Conservation (phyloP, 2,113 vertebrate species). For the Dasyornis broadbenti region DNA sequence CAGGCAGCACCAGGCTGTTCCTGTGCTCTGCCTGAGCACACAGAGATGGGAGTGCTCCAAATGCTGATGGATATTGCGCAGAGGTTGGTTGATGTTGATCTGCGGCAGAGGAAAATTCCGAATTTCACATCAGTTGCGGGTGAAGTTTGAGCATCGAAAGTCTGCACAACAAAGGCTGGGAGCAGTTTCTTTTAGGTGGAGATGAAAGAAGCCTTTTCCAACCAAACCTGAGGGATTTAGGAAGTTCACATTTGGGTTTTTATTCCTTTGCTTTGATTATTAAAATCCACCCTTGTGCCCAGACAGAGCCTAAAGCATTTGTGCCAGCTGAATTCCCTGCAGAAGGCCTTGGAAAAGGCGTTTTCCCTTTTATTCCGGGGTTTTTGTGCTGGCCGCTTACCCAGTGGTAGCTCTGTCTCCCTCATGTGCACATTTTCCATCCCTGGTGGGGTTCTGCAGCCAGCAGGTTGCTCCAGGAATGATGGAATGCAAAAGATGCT, state of each 20-base stretch:
- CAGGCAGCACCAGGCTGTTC: too few relatives aligned
- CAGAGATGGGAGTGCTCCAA: background rate
- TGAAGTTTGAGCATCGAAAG: background rate
- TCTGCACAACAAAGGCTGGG: background rate
- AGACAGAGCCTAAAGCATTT: background rate
- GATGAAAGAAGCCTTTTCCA: background rate
- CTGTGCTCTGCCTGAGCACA: background rate
- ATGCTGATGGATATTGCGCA: background rate
- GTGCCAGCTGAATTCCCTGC: background rate
- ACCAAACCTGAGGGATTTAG: background rate
- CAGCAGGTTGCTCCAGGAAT: background rate
- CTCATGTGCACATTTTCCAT: background rate
- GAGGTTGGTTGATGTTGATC: accelerated
- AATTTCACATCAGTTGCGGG: background rate
- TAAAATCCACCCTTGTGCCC: background rate
- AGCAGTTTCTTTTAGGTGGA: background rate
- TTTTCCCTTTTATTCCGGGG: background rate
- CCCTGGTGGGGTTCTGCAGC: background rate
- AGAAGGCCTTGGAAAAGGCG: background rate
- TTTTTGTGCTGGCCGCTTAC: background rate
- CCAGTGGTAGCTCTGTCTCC: background rate
- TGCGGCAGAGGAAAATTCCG: background rate
- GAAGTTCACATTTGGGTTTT: accelerated
- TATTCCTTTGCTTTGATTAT: background rate
- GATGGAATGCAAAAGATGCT: background rate